Conservation (phyloP, 1,140 invertebrate genomes). For the Cotesia vestalis region DNA sequence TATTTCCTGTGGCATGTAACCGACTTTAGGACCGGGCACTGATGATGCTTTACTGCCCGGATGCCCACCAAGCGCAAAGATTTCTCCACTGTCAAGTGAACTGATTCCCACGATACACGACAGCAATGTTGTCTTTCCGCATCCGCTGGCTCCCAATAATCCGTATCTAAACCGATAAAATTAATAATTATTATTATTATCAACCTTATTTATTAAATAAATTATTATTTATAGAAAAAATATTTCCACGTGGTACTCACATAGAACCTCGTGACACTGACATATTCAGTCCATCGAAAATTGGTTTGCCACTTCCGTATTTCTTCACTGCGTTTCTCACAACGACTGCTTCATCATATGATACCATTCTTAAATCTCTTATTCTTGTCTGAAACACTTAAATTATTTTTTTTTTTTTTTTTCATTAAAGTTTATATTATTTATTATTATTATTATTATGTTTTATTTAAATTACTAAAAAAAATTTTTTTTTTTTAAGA, state of each 20-base stretch:
- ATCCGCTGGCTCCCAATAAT: constrained; percentile 84
- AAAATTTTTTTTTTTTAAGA: no score
- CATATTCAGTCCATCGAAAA: constrained; percentile 72
- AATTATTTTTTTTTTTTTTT: no score
- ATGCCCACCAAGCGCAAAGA: constrained; percentile 80
- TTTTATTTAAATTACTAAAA: no score
- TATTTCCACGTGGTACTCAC: constrained; percentile 62
- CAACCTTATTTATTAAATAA: no score
- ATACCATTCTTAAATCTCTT: constrained; percentile 2
- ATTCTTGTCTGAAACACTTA: neutral
- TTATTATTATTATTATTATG: no score
- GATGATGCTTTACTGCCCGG: constrained; percentile 78
- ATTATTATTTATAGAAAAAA: no score
- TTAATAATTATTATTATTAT: neutral
- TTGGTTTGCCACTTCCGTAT: constrained; percentile 66
- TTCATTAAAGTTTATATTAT: no score
- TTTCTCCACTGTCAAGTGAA: constrained; percentile 76
- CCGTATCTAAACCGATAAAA: constrained; percentile 75
- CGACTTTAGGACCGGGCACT: constrained; percentile 80
- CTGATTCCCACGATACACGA: constrained; percentile 86
- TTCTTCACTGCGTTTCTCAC: constrained; percentile 68
- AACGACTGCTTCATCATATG: constrained; percentile 63
- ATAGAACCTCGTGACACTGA: constrained; percentile 72
- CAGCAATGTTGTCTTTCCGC: constrained; percentile 86
- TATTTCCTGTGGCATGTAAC: constrained; percentile 91